Evolutionary conservation across 2,888 invertebrate genomes (phyloP), one percentile per base, ranked within the genome.

Genomic region (Apodemia zela): DNA sequence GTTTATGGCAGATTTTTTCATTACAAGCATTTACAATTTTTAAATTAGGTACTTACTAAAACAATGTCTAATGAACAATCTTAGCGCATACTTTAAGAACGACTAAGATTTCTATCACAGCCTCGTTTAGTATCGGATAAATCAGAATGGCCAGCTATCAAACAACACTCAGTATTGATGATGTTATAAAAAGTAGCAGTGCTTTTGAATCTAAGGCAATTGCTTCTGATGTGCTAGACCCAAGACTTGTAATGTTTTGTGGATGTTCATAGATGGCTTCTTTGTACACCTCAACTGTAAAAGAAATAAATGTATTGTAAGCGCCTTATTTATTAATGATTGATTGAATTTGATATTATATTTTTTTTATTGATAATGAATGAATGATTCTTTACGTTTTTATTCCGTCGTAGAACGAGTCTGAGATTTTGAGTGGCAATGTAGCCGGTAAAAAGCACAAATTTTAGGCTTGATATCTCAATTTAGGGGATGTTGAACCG

Each of bases 201-300:
- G 73, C 66, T 51, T 49, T 49, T 8, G 11, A 49, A 49, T 49
- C 49, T 49, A 68, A 65, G 54, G 73, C 60, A 54, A 67, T 72
- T 68, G 59, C 71, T 65, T 70, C 64, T 17, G 87, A 84, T n/a
- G 82, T 77, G 71, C 81, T 85, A 59, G 80, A 76, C 66, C 82
- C 83, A 15, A 35, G 33, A 21, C 59, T 49, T 49, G 80, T 73
- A 58, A 74, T 71, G 8, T 89, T 86, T 25, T 83, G 72, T 11
- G 85, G 83, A 71, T 84, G 87, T 18, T 78, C 72, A 67, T 75
- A 71, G 2, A 81, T 78, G 33, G 87, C 77, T 2, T 89, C 85
- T 63, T 77, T 76, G 75, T 89, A 87, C 63, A 88, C 80, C 66
- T 90, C 90, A 73, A 90, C 90, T 91, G 87, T 47, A 83, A 84